These are phyloP conservation scores for Pectinophora gossypiella DNA, from an alignment of 1,140 invertebrate species.

Conservation along the genomic window DNA sequence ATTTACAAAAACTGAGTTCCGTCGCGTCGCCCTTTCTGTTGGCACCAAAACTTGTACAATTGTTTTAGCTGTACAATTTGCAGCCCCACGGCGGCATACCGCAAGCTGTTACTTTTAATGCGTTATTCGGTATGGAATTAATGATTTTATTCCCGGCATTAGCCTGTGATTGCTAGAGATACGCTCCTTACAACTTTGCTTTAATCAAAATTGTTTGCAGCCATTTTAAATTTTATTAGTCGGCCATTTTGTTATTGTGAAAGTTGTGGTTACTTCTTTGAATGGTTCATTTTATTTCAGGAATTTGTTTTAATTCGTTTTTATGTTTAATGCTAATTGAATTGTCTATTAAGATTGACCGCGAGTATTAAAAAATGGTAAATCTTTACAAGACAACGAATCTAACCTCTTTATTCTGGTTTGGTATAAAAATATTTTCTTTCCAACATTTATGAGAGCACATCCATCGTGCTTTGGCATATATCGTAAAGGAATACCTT, in stretches of 20 bases:
- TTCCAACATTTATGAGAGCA: too few relatives aligned
- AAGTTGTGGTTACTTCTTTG: neutral
- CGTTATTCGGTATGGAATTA: conserved; percentile 66
- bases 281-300: too few relatives aligned
- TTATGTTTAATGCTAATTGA: too few relatives aligned
- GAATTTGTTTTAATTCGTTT: too few relatives aligned
- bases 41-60: neutral
- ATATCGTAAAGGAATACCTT: too few relatives aligned
- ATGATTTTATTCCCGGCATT: conserved; percentile 67
- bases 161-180: conserved; percentile 27
- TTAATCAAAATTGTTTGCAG: conserved; percentile 31
- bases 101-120: conserved; percentile 72
- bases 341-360: too few relatives aligned
- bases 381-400: too few relatives aligned
- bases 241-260: neutral
- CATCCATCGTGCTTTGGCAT: too few relatives aligned
- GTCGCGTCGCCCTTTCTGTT: neutral
- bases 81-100: conserved; percentile 6
- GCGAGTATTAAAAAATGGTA: too few relatives aligned
- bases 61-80: conserved; percentile 2
- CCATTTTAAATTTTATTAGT: conserved; percentile 27
- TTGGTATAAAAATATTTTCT: too few relatives aligned
- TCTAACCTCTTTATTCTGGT: too few relatives aligned
- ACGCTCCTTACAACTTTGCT: conserved; percentile 11
- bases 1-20: too few relatives aligned